Base-by-base conservation (phyloP, 2,113 vertebrate genomes). In the Hippolais icterina region DNA sequence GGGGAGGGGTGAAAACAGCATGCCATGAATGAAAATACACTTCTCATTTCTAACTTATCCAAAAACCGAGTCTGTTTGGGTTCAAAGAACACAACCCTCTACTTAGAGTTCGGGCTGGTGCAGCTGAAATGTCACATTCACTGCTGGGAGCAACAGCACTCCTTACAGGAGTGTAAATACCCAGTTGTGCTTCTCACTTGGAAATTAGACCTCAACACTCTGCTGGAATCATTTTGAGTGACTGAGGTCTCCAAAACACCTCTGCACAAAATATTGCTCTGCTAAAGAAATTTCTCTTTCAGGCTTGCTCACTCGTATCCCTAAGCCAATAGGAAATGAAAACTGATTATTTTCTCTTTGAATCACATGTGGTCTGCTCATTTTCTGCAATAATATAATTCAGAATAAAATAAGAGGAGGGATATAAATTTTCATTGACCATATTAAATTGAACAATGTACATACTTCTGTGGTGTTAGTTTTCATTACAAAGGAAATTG, bases 401-500 rank as follows among this genome's bases (percentile, higher is more conserved):
- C 93, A 91, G 54, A 95, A 81, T 64, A 86, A 92, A 96, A 81
- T 46, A 75, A 60, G 9, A 5, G 27, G 14, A 54, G 16, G 21
- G 7, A 65, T 68, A 89, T 82, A 89, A 83, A 88, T 91, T 96
- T 95, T 82, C 76, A 82, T 69, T 79, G 72, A 46, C 54, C 16
- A 11, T 31, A 68, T 82, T 86, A 94, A 94, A 75, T 17, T 63
- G 56, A 95, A 91, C 56, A 90, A 93, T 72, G 60, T 63, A 54
- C 31, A 50, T 41, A 88, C 11, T 50, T 87, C 27, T 66, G 80
- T 89, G 59, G 88, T 44, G 93, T 89, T 89, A 65, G 78, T 63
- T 93, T 90, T 92, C 78, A 91, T 93, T 91, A 83, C 57, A 91
- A 87, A 85, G 77, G 47, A 94, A 95, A 81, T 60, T 61, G 91